Conservation (phyloP, 2,797 vertebrate species). For the Siniperca undulata region DNA sequence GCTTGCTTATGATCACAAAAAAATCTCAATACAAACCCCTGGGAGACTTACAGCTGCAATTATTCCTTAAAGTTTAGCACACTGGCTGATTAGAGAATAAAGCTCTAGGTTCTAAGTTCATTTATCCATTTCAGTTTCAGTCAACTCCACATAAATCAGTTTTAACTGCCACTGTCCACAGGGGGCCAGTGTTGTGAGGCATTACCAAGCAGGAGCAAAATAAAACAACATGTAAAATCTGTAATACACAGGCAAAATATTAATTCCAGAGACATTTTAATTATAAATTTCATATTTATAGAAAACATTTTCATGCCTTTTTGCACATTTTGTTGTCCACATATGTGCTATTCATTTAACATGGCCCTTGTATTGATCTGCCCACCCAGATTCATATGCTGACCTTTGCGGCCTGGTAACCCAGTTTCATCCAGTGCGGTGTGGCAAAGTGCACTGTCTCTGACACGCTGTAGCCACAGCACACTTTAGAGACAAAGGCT, state of each 20-base stretch:
- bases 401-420: slow-evolving; percentile 98
- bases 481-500: slow-evolving; percentile 98
- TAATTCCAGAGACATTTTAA: neutral
- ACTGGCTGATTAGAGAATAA: slow-evolving; percentile 38
- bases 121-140: slow-evolving; percentile 45
- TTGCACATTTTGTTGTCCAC: neutral
- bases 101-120: slow-evolving; percentile 25
- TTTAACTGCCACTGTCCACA: slow-evolving; percentile 53
- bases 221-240: slow-evolving; percentile 10
- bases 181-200: slow-evolving; percentile 58
- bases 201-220: slow-evolving; percentile 12
- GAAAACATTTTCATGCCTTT: neutral
- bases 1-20: slow-evolving; percentile 32
- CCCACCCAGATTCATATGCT: slow-evolving; percentile 52
- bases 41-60: slow-evolving; percentile 34
- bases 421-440: slow-evolving; percentile 98
- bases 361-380: neutral
- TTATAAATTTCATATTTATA: neutral
- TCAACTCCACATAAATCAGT: slow-evolving; percentile 35
- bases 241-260: neutral
- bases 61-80: slow-evolving; percentile 48
- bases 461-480: slow-evolving; percentile 98
- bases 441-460: slow-evolving; percentile 99
- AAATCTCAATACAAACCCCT: slow-evolving; percentile 22
- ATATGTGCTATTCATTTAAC: neutral